phyloP scores from a whole-genome alignment of 1,140 invertebrate species.

The Drosophila kohkoa region DNA sequence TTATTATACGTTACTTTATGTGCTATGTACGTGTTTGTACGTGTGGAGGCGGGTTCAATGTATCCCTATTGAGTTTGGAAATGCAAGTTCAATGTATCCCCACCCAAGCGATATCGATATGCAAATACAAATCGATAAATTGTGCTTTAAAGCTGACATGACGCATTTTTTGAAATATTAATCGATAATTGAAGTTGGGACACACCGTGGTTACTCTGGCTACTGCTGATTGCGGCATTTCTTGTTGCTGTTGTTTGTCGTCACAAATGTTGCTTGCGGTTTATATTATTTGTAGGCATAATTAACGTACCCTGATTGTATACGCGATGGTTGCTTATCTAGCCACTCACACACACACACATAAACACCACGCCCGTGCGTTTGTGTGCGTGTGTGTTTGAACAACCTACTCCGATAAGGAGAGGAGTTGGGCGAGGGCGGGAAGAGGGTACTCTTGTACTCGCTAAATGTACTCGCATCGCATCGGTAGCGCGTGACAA shows the following conservation, averaged over 20 bases:
- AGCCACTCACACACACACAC: conserved; percentile 35
- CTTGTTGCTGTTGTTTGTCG: conserved; percentile 46
- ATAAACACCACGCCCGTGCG: neutral
- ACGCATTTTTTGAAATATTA: neutral
- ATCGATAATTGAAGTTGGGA: conserved; percentile 34
- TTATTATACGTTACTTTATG: neutral
- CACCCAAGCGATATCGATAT: neutral
- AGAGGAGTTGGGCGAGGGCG: neutral
- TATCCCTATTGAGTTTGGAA: neutral
- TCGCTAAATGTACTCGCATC: conserved; percentile 41
- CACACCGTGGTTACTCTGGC: conserved; percentile 26
- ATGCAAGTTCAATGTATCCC: neutral
- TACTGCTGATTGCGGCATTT: conserved; percentile 38
- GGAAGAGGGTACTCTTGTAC: conserved; percentile 25
- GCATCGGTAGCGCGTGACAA: conserved; percentile 64
- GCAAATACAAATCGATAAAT: conserved; percentile 17
- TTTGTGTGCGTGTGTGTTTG: conserved; percentile 49
- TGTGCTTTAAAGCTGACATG: neutral
- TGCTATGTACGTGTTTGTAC: neutral
- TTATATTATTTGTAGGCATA: conserved; percentile 50
- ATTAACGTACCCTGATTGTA: conserved; percentile 66
- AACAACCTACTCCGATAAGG: conserved; percentile 72
- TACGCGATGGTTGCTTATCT: conserved; percentile 58
- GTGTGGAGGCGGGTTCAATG: too few relatives aligned
- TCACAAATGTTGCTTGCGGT: conserved; percentile 46